A percentile compares a stretch with the other conserved stretches of the same genome.
phyloP scores from a whole-genome alignment of 2,888 invertebrate species.

The Tenthredo distinguenda region DNA sequence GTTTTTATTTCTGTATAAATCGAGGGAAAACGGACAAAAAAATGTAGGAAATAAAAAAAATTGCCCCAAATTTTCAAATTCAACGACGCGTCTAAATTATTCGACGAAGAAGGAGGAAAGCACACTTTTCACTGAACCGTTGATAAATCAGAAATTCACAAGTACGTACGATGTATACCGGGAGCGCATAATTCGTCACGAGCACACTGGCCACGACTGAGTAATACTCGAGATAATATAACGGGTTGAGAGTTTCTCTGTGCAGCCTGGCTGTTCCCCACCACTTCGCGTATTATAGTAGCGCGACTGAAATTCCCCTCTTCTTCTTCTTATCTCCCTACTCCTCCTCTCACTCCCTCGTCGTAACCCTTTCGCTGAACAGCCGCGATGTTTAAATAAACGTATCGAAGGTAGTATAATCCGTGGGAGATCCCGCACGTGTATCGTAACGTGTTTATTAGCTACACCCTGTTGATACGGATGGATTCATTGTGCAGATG shows the following conservation, averaged over 20 bases:
- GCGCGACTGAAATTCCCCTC: background rate
- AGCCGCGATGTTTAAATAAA: background rate
- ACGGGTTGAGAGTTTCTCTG: conserved; percentile 65
- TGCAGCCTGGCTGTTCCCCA: background rate
- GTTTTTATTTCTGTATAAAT: background rate
- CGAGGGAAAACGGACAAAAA: background rate
- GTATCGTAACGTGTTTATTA: conserved; percentile 3
- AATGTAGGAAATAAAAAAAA: background rate
- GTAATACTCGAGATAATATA: conserved; percentile 75
- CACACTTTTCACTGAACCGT: background rate
- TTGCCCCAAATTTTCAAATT: background rate
- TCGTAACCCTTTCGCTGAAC: background rate
- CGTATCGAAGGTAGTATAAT: background rate
- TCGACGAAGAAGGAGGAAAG: background rate
- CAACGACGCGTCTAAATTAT: background rate
- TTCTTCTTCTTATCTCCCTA: background rate
- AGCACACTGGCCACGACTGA: conserved; percentile 66
- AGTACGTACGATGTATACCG: background rate
- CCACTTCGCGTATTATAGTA: conserved; percentile 7
- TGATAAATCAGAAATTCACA: background rate
- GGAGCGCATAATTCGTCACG: conserved; percentile 6
- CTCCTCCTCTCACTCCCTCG: background rate
- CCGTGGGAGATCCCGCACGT: background rate
- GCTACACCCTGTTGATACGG: background rate
- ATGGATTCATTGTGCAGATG: too few species aligned